Percentiles rank a stretch among this genome's conserved stretches.
Evolutionary conservation across 2,797 vertebrate species (phyloP).

Genomic region (Margarornis squamiger): DNA sequence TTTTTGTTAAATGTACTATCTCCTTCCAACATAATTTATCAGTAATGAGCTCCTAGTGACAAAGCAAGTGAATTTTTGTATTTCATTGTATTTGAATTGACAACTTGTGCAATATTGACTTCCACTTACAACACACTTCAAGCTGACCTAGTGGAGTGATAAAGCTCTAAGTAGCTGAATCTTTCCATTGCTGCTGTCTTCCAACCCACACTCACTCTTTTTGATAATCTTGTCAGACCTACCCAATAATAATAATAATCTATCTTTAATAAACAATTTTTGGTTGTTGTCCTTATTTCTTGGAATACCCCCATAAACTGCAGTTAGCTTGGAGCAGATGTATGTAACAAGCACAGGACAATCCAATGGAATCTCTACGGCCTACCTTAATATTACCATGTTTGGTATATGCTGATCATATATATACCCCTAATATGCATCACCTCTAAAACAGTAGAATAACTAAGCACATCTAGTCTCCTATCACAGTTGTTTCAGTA

Average conservation of each 20-base stretch:
- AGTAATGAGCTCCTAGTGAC: background rate
- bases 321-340: background rate
- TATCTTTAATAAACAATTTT: background rate
- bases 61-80: background rate
- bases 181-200: background rate
- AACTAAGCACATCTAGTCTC: background rate
- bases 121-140: background rate
- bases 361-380: background rate
- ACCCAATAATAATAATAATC: background rate
- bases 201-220: background rate
- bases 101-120: background rate
- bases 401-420: background rate
- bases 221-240: background rate
- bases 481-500: background rate
- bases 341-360: background rate
- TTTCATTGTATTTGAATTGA: background rate
- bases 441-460: background rate
- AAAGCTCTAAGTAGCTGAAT: background rate
- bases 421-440: too few species aligned
- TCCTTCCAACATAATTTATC: background rate
- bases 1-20: background rate
- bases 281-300: background rate
- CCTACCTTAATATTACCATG: accelerated
- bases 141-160: background rate
- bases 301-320: accelerated